Conservation (phyloP, 2,113 vertebrate species). For the Arvicanthis niloticus region DNA sequence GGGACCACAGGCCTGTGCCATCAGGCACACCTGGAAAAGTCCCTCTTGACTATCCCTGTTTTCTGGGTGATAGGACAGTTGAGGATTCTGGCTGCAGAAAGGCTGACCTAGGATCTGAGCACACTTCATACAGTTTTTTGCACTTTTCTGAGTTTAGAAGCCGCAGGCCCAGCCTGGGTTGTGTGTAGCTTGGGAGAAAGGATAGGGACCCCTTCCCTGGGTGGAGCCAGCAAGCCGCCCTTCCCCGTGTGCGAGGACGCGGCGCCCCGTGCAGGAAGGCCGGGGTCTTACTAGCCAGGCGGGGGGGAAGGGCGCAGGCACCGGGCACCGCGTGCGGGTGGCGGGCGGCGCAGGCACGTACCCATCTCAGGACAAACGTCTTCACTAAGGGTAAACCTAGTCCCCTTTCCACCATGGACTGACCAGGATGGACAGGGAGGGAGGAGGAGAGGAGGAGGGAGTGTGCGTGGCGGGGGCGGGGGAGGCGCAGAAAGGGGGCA, state of each 20-base stretch:
- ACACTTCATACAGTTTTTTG: not conserved
- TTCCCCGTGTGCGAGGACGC: conserved; percentile 3
- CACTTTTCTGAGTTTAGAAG: not conserved
- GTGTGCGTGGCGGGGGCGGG: conserved; percentile 60
- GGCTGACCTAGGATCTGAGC: not conserved
- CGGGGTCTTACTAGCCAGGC: conserved; percentile 86
- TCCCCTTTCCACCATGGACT: conserved; percentile 99
- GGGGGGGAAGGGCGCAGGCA: conserved; percentile 76
- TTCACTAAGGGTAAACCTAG: conserved; percentile 99
- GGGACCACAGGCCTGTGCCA: not conserved
- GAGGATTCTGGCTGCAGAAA: not conserved
- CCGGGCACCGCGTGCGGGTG: conserved; percentile 71
- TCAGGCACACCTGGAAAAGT: not conserved
- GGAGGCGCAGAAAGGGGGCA: conserved; percentile 67
- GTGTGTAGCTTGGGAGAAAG: not conserved
- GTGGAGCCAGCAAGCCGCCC: conserved; percentile 81
- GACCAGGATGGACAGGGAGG: conserved; percentile 84
- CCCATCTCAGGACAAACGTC: conserved; percentile 99
- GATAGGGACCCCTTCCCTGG: conserved; percentile 31
- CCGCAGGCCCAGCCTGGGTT: not conserved
- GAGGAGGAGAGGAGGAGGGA: conserved; percentile 65
- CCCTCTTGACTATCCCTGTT: not conserved
- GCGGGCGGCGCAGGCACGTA: conserved; percentile 89
- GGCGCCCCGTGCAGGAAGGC: not conserved
- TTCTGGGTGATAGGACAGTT: not conserved